These are phyloP conservation scores for Allophyes oxyacanthae DNA, from an alignment of 2,888 invertebrate genomes.

Conservation along the genomic window DNA sequence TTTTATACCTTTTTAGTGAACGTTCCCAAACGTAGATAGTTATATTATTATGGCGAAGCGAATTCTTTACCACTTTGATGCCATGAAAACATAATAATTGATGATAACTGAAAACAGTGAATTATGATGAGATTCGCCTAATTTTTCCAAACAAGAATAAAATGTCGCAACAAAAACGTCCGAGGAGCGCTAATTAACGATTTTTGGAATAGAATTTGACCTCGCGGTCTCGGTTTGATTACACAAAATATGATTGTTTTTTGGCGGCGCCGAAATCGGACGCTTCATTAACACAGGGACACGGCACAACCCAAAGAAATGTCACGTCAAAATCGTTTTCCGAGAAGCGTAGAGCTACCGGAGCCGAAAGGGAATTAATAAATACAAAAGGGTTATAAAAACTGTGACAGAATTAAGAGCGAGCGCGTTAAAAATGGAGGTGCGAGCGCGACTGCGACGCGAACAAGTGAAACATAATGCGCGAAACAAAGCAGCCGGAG, in stretches of 20 bases:
- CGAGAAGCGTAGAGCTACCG: conserved; percentile 88
- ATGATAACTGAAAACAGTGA: conserved; percentile 34
- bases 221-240: conserved; percentile 65
- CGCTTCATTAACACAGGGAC: conserved; percentile 86
- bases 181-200: conserved; percentile 62
- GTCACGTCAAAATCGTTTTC: conserved; percentile 86
- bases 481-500: conserved; percentile 90
- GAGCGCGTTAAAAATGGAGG: conserved; percentile 84
- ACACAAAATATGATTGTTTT: conserved; percentile 68
- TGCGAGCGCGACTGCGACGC: conserved; percentile 80
- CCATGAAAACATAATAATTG: conserved; percentile 44
- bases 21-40: conserved; percentile 50
- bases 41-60: conserved; percentile 44
- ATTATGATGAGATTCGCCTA: conserved; percentile 18
- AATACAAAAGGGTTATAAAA: conserved; percentile 89
- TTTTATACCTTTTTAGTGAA: conserved; percentile 70
- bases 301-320: conserved; percentile 83
- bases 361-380: conserved; percentile 87
- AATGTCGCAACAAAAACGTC: conserved; percentile 24
- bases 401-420: conserved; percentile 89
- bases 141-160: conserved; percentile 24
- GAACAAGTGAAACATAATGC: conserved; percentile 89
- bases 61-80: conserved; percentile 33
- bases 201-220: conserved; percentile 62
- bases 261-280: conserved; percentile 84